Evolutionary conservation across 2,888 invertebrate species (phyloP).

Genomic region (Oscheius sp.): DNA sequence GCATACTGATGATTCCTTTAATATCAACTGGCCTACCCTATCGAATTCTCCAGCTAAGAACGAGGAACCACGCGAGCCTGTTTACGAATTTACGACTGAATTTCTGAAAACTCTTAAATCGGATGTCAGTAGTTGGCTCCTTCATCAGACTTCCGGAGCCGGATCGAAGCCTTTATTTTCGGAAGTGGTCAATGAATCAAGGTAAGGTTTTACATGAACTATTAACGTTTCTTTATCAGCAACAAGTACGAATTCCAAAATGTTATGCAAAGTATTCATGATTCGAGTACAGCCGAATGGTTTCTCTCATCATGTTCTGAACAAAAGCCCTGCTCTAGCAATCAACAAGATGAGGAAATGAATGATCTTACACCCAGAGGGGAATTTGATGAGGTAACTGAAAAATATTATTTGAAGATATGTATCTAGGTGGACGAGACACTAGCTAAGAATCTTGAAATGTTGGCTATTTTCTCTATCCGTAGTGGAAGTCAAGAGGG

Average conservation of each 20-base stretch:
- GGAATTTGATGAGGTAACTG: not conserved
- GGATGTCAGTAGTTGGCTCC: slow-evolving; percentile 4
- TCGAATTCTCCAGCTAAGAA: not conserved
- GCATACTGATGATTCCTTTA: no score
- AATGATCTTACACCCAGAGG: not conserved
- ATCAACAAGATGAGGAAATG: not conserved
- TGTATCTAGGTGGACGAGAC: slow-evolving; percentile 9
- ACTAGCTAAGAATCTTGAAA: slow-evolving; percentile 6
- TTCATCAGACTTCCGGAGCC: not conserved
- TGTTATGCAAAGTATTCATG: slow-evolving; percentile 15
- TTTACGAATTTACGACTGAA: slow-evolving; percentile 8
- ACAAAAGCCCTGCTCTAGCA: not conserved
- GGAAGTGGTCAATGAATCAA: not conserved
- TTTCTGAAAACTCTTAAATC: slow-evolving; percentile 13
- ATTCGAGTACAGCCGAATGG: slow-evolving; percentile 20
- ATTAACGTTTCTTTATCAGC: not conserved
- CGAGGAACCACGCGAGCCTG: not conserved
- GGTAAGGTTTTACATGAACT: not conserved
- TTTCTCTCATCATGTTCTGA: not conserved
- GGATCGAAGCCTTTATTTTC: not conserved
- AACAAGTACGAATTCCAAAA: slow-evolving; percentile 27
- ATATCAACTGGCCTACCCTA: slow-evolving; percentile 3
- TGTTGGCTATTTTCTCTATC: slow-evolving; percentile 9
- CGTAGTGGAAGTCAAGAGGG: not conserved
- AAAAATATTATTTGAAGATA: not conserved